Conservation (phyloP, 2,888 invertebrate species). For the Caradrina clavipalpis region DNA sequence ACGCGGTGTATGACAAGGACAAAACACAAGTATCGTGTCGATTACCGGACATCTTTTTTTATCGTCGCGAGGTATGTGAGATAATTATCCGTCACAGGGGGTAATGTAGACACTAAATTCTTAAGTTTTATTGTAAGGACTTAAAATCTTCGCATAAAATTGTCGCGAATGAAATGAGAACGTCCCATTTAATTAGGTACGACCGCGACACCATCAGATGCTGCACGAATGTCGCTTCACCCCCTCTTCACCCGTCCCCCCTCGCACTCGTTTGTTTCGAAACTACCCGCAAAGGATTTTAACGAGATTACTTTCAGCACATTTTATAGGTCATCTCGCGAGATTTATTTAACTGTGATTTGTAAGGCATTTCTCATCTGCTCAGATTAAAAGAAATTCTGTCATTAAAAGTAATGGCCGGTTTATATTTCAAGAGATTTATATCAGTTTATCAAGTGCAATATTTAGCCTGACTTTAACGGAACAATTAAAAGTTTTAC, state of each 20-base stretch:
- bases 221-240: slow-evolving; percentile 64
- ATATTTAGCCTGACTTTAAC: slow-evolving; percentile 65
- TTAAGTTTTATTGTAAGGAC: slow-evolving; percentile 80
- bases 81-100: slow-evolving; percentile 82
- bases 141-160: slow-evolving; percentile 85
- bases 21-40: slow-evolving; percentile 23
- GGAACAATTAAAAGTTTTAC: slow-evolving; percentile 64
- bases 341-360: slow-evolving; percentile 86
- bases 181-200: slow-evolving; percentile 85
- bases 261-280: slow-evolving; percentile 75
- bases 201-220: slow-evolving; percentile 76
- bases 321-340: slow-evolving; percentile 87
- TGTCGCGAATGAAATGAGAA: slow-evolving; percentile 83
- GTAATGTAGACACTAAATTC: slow-evolving; percentile 79
- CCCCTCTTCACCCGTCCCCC: slow-evolving; percentile 39
- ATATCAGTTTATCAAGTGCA: slow-evolving; percentile 73
- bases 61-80: slow-evolving; percentile 77
- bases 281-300: slow-evolving; percentile 87
- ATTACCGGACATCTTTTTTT: slow-evolving; percentile 53
- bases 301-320: slow-evolving; percentile 85
- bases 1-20: slow-evolving; percentile 10
- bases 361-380: slow-evolving; percentile 83
- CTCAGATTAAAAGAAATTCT: slow-evolving; percentile 83
- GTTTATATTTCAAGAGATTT: slow-evolving; percentile 79
- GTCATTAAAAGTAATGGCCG: slow-evolving; percentile 83